Evolutionary conservation across 2,888 invertebrate species (phyloP).

Genomic region (Acanthacorydalis orientalis): DNA sequence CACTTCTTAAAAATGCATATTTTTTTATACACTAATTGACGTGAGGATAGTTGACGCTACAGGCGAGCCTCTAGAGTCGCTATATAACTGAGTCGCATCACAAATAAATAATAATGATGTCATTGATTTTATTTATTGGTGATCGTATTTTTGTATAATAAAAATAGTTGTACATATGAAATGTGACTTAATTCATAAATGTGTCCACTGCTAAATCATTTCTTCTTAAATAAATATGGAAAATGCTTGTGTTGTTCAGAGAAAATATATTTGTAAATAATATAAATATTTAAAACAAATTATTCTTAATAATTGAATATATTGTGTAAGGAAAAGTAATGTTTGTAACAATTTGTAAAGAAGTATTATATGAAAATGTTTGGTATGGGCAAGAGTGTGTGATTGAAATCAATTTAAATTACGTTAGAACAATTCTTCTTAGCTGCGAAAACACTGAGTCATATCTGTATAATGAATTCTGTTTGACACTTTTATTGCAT

Average conservation of each 20-base stretch:
- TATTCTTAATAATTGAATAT: constrained; percentile 8
- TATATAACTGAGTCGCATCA: too few species aligned
- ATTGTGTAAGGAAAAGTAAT: constrained; percentile 7
- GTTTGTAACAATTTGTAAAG: background rate
- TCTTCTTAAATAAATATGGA: background rate
- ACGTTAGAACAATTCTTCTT: background rate
- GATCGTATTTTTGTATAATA: constrained; percentile 4
- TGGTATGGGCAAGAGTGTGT: background rate
- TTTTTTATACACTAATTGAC: background rate
- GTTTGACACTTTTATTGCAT: too few species aligned
- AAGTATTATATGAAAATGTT: background rate
- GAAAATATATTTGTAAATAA: constrained; percentile 9
- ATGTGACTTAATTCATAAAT: constrained; percentile 1
- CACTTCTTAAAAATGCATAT: too few species aligned
- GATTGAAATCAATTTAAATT: background rate
- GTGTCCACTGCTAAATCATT: background rate
- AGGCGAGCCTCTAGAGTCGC: too few species aligned
- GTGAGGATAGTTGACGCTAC: background rate
- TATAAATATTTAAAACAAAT: constrained; percentile 10
- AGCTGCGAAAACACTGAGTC: too few species aligned
- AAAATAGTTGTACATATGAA: constrained; percentile 2
- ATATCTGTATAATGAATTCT: too few species aligned
- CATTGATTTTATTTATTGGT: background rate
- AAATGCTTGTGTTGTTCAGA: background rate
- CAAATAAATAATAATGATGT: too few species aligned